phyloP scores from a whole-genome alignment of 2,113 vertebrate genomes.

The cattle (Bos taurus) region ARS-UCD2.0 NC_037328.1:122114501-122115000 shows the following conservation, averaged over 20 bases:
- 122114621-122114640: neutral
- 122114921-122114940: neutral
- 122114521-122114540: neutral
- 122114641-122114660: neutral
- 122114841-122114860: neutral
- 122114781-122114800: neutral
- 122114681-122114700: neutral
- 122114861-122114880: neutral
- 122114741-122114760: neutral
- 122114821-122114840: neutral
- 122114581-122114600: neutral
- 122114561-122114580: neutral
- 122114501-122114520: too few species aligned
- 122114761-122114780: neutral
- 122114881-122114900: neutral
- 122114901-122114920: neutral
- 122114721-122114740: neutral
- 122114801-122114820: neutral
- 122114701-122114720: neutral
- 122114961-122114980: neutral
- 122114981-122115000: neutral
- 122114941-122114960: neutral
- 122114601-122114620: neutral
- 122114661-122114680: neutral
- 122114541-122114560: neutral